Percentiles rank a stretch among this genome's conserved stretches.
Evolutionary conservation across 2,113 vertebrate genomes (phyloP).

Genomic region (Elaphurus davidianus): DNA sequence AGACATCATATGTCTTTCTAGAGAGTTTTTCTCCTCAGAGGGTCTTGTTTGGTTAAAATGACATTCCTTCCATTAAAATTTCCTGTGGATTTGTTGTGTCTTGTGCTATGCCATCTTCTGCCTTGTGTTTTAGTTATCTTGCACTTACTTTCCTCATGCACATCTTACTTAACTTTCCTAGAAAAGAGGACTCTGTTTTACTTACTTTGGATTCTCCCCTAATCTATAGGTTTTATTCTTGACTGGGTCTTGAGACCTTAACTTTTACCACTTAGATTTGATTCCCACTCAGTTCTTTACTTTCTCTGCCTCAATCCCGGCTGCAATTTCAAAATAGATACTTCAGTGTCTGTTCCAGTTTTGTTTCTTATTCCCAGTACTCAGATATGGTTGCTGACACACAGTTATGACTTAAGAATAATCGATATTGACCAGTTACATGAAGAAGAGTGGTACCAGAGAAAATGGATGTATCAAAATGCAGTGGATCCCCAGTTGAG

Average conservation of each 20-base stretch:
- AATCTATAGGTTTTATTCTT: neutral
- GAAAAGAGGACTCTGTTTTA: neutral
- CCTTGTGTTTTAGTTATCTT: neutral
- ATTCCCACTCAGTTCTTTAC: neutral
- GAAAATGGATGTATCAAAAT: neutral
- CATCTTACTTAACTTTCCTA: conserved; percentile 26
- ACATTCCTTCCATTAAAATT: neutral
- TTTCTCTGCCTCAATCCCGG: neutral
- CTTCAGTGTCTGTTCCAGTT: neutral
- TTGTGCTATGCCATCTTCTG: neutral
- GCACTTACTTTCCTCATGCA: neutral
- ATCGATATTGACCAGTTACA: neutral
- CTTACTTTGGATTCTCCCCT: neutral
- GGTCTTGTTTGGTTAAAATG: neutral
- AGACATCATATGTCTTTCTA: neutral
- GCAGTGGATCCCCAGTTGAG: neutral
- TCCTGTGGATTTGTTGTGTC: neutral
- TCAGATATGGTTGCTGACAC: neutral
- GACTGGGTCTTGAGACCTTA: neutral
- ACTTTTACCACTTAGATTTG: neutral
- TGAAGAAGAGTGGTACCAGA: neutral
- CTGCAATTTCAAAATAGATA: neutral
- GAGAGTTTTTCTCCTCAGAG: neutral
- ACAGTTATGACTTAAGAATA: neutral
- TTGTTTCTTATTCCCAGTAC: neutral